A percentile compares a stretch with the other conserved stretches of the same genome.
These are phyloP conservation scores for Sciurus niger DNA, from an alignment of 2,113 vertebrate species.

Conservation along the genomic window DNA sequence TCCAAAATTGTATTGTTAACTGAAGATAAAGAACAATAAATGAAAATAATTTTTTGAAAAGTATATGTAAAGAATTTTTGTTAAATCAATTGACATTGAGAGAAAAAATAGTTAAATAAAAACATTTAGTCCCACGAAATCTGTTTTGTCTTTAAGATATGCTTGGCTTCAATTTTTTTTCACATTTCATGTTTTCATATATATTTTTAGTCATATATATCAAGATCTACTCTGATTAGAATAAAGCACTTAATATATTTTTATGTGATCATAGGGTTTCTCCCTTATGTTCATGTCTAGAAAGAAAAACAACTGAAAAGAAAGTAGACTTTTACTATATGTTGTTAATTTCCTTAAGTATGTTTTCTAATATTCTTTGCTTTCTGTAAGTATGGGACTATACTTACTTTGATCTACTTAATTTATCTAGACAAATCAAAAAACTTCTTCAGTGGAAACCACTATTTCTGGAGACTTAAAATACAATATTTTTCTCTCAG, in stretches of 20 bases:
- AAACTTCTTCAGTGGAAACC: background rate
- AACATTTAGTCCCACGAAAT: background rate
- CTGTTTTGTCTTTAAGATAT: background rate
- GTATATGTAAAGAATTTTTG: background rate
- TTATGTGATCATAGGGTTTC: background rate
- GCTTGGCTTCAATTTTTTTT: background rate
- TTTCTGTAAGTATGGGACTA: background rate
- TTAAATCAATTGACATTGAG: background rate
- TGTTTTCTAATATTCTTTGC: background rate
- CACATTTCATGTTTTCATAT: background rate
- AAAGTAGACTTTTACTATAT: constrained; percentile 29
- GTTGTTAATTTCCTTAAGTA: background rate
- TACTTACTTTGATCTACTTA: background rate
- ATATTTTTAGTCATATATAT: background rate
- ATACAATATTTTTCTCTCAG: background rate
- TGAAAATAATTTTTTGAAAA: constrained; percentile 29
- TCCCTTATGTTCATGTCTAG: background rate
- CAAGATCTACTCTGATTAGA: background rate
- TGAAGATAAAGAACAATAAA: background rate
- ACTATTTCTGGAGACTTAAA: background rate
- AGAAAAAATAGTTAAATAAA: constrained; percentile 11
- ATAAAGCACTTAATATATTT: background rate
- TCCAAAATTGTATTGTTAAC: background rate
- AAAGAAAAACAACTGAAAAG: background rate
- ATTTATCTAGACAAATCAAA: background rate